Conservation (phyloP, 2,113 vertebrate genomes). For the Hemiprocne comata region DNA sequence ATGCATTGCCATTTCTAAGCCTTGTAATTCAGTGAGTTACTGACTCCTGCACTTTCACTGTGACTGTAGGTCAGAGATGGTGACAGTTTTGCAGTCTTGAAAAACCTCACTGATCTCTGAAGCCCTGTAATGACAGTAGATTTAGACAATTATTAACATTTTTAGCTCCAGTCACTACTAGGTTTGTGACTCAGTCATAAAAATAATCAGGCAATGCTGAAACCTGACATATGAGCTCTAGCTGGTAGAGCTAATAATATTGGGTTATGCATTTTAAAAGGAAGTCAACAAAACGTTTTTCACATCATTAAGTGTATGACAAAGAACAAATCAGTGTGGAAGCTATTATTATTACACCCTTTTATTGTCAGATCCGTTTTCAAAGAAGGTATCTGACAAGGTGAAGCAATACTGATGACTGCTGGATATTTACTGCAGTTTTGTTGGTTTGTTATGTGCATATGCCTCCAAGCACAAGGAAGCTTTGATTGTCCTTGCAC, state of each 20-base stretch:
- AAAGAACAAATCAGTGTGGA: not conserved
- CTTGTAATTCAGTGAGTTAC: not conserved
- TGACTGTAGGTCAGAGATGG: not conserved
- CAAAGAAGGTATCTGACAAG: not conserved
- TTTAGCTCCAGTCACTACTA: not conserved
- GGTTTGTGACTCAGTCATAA: not conserved
- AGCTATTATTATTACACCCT: not conserved
- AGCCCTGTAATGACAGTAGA: not conserved
- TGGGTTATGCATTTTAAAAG: not conserved
- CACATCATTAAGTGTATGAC: not conserved
- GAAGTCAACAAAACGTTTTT: not conserved
- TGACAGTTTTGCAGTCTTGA: not conserved
- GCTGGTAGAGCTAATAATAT: not conserved
- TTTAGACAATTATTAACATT: not conserved
- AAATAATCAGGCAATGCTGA: not conserved
- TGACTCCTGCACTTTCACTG: not conserved
- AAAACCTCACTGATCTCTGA: not conserved
- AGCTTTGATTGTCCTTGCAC: not conserved
- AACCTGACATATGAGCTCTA: not conserved
- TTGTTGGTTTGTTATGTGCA: not conserved
- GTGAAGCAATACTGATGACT: not conserved
- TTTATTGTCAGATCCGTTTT: not conserved
- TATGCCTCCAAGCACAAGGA: not conserved
- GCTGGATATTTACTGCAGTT: not conserved
- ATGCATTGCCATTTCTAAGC: not conserved